These are phyloP conservation scores for Synergus umbraculus DNA, from an alignment of 2,888 invertebrate species.

Conservation along the genomic window DNA sequence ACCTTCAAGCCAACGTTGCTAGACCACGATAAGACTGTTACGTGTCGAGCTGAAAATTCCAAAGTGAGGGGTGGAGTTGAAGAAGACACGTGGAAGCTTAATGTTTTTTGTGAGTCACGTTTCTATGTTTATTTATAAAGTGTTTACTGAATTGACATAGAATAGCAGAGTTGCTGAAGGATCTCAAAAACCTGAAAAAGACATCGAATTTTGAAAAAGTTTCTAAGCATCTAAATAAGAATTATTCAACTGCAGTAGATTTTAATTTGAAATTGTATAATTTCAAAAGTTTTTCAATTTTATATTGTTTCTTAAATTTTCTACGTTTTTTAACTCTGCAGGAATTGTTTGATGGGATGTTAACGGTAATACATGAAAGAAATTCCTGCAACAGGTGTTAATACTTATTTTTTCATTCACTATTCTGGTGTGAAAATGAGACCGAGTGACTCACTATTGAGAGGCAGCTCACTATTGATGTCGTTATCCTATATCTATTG, in stretches of 20 bases:
- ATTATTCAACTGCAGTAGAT: no score
- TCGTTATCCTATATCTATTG: slow-evolving; percentile 40
- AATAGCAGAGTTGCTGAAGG: no score
- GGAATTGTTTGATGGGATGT: neutral
- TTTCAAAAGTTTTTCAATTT: neutral
- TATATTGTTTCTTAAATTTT: neutral
- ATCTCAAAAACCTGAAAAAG: no score
- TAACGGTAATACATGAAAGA: neutral
- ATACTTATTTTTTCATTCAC: neutral
- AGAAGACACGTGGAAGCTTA: slow-evolving; percentile 89
- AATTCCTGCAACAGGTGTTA: neutral
- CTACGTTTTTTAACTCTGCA: neutral
- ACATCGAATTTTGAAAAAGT: no score
- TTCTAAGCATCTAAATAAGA: no score
- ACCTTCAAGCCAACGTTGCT: slow-evolving; percentile 86
- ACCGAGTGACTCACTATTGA: neutral
- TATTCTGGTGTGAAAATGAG: slow-evolving; percentile 43
- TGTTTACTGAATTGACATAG: no score
- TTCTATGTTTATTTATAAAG: slow-evolving; percentile 36
- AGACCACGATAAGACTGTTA: slow-evolving; percentile 88
- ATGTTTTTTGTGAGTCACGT: slow-evolving; percentile 89
- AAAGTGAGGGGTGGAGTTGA: slow-evolving; percentile 85
- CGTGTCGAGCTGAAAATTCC: slow-evolving; percentile 89
- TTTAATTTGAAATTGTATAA: no score
- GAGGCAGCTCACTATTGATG: neutral